Percentiles rank a stretch among this genome's conserved stretches.
Evolutionary conservation across 64 coral and sea anemone genomes (phyloP).

Genomic region (Dendronephthya gigantea): DNA sequence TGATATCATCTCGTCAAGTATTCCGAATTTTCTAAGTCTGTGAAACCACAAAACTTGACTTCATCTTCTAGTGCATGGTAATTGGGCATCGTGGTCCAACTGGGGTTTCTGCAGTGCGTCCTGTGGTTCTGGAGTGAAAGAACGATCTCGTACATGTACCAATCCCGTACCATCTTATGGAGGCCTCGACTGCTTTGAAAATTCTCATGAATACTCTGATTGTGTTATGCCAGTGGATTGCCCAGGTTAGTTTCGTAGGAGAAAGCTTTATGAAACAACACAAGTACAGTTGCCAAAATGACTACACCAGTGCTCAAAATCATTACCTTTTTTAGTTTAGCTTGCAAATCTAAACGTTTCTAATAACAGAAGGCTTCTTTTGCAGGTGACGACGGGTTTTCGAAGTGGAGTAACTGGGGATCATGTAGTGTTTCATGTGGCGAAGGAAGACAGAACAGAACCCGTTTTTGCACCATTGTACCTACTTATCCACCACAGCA

Average conservation of each 20-base stretch:
- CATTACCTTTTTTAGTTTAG: no score
- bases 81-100: constrained; percentile 27
- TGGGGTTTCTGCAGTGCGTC: constrained; percentile 33
- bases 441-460: neutral
- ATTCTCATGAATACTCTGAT: neutral
- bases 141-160: constrained; percentile 22
- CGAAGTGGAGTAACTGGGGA: neutral
- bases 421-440: neutral
- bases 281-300: no score
- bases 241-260: neutral
- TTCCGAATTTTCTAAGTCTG: no score
- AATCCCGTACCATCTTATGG: constrained; percentile 39
- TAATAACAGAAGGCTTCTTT: neutral
- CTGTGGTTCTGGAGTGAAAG: constrained; percentile 26
- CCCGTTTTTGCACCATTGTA: neutral
- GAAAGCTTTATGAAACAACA: no score
- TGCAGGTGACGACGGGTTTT: neutral
- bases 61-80: constrained; percentile 31
- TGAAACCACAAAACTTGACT: neutral
- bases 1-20: no score
- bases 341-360: no score
- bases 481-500: neutral
- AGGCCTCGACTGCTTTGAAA: constrained; percentile 18
- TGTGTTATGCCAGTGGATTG: constrained; percentile 16
- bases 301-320: no score